phyloP scores from a whole-genome alignment of 2,113 vertebrate genomes.

The Nycticebus coucang region DNA sequence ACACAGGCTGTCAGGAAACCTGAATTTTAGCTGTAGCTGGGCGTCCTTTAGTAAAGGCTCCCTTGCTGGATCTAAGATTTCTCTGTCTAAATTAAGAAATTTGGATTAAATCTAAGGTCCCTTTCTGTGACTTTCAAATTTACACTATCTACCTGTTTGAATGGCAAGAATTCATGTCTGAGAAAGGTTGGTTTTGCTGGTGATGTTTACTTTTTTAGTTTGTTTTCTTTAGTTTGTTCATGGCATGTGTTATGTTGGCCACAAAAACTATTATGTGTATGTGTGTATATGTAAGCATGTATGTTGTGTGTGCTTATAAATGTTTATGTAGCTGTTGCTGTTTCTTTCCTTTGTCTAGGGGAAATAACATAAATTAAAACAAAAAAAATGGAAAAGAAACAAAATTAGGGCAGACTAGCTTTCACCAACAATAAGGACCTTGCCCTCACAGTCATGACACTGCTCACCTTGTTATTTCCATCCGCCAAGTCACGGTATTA shows the following conservation, averaged over 20 bases:
- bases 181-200: background rate
- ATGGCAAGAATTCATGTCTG: background rate
- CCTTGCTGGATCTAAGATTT: background rate
- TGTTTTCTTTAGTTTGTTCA: conserved; percentile 41
- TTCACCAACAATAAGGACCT: conserved; percentile 16
- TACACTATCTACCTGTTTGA: background rate
- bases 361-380: conserved; percentile 44
- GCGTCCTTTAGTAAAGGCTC: background rate
- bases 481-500: background rate
- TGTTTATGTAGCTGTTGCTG: conserved; percentile 32
- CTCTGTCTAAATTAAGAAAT: background rate
- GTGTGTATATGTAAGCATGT: no score
- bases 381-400: conserved; percentile 43
- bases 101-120: background rate
- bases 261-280: conserved; percentile 33
- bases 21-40: background rate
- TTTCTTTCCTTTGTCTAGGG: conserved; percentile 3
- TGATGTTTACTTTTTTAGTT: background rate
- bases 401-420: conserved; percentile 35
- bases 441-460: background rate
- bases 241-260: conserved; percentile 38
- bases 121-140: background rate
- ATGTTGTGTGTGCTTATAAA: conserved; percentile 39
- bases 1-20: background rate
- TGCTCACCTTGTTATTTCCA: background rate